Evolutionary conservation across 2,797 vertebrate species (phyloP).

Genomic region (Borostomias antarcticus): DNA sequence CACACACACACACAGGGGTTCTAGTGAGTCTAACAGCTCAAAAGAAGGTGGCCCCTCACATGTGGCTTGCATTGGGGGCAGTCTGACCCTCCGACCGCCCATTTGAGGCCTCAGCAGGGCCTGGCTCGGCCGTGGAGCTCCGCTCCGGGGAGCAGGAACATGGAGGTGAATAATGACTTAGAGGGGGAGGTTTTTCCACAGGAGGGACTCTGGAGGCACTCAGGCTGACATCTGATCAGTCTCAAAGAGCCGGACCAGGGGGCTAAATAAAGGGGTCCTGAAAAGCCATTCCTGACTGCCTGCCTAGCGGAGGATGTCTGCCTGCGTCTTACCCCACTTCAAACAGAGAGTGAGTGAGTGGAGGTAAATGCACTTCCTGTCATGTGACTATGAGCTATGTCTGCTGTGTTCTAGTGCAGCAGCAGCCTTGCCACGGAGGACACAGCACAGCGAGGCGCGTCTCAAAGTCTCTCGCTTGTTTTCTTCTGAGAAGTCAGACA

Average conservation of each 20-base stretch:
- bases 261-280: constrained; percentile 16
- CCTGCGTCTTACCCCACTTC: background rate
- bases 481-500: no score
- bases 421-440: no score
- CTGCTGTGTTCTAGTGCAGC: no score
- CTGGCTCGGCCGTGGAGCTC: constrained; percentile 7
- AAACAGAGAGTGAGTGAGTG: no score
- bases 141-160: constrained; percentile 42
- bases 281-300: background rate
- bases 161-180: constrained; percentile 53
- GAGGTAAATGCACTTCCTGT: no score
- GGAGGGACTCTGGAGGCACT: constrained; percentile 31
- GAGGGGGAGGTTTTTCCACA: constrained; percentile 47
- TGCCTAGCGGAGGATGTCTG: background rate
- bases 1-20: constrained; percentile 24
- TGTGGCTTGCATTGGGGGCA: background rate
- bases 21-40: constrained; percentile 18
- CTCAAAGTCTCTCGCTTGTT: no score
- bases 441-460: no score
- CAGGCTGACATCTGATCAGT: constrained; percentile 48
- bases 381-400: no score
- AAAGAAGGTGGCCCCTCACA: constrained; percentile 3
- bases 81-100: no score
- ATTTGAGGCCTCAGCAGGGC: no score
- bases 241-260: constrained; percentile 12